Percentiles rank a stretch among this genome's conserved stretches.
These are phyloP conservation scores for Mormyrus hasselquistii DNA, from an alignment of 2,797 vertebrate species.

Conservation along the genomic window DNA sequence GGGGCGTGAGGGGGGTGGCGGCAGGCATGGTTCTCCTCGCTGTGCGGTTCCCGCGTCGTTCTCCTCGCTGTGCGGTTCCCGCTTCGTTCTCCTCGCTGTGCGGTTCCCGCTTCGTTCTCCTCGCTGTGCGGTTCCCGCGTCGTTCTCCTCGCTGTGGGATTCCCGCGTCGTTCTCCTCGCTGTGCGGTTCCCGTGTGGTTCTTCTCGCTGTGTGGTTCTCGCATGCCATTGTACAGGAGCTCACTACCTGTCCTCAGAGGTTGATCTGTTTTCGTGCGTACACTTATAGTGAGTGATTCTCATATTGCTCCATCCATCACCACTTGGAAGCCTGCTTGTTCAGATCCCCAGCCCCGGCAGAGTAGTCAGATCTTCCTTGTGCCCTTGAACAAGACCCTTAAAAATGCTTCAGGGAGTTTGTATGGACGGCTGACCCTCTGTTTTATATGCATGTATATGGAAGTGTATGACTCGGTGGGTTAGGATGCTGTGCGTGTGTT, in stretches of 20 bases:
- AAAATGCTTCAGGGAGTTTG: neutral
- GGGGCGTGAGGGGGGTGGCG: neutral
- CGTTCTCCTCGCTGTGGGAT: neutral
- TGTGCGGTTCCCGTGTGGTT: neutral
- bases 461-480: neutral
- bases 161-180: neutral
- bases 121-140: neutral
- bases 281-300: neutral
- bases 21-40: neutral
- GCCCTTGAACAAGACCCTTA: neutral
- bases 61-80: neutral
- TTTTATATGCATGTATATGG: neutral
- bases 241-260: neutral
- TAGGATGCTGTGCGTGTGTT: neutral
- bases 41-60: neutral
- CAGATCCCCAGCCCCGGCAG: neutral
- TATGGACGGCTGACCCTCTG: neutral
- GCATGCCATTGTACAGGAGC: neutral
- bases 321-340: neutral
- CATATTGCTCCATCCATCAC: neutral
- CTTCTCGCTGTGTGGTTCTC: neutral
- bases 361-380: neutral
- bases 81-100: neutral
- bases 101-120: neutral
- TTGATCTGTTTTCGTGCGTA: neutral